Base-by-base conservation (phyloP, 2,113 vertebrate species). In the Sander vitreus region DNA sequence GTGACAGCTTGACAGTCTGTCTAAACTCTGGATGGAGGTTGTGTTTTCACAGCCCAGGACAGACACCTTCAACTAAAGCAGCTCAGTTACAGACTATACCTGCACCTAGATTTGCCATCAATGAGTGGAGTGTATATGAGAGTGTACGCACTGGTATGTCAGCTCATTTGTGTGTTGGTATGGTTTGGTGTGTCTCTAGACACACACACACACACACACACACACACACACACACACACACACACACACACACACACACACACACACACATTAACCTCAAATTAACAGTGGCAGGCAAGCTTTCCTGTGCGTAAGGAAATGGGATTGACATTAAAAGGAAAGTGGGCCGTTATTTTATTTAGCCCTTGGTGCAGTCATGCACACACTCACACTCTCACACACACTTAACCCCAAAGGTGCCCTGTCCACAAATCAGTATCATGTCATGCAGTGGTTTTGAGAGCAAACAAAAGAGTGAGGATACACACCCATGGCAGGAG, bases 1-100 rank as follows among this genome's bases (percentile, higher is more conserved):
- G 81, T 92, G 91, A 93, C 94, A 92, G 88, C 75, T 92, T 94
- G 93, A 92, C 93, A 92, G 91, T 86, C 86, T 73, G 88, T 94
- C 87, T 93, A 93, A 93, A 93, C 91, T 89, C 69, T 87, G 69
- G 73, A n/a, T 74, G 83, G 80, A 85, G 81, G 66, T 77, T 68
- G 75, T 94, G 91, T 94, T 94, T 93, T 91, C 84, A 84, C 87
- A 91, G 85, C 65, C 45, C 68, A 62, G 58, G 57, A 83, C 12
- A 19, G 84, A 87, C 78, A 84, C 82, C 64, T 54, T 68, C 78
- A 79, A 27, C 86, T 77, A 70, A 47, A 81, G 80, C 75, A 73
- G 89, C 80, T 88, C 75, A 65, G 74, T 91, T 87, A 92, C 85
- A 48, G 39, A 45, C 33, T n/a, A 43, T 78, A 81, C 80, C 67